Percentiles rank a stretch among this genome's conserved stretches.
Evolutionary conservation across 2,888 invertebrate species (phyloP).

Genomic region (Lithophane ornitopus): DNA sequence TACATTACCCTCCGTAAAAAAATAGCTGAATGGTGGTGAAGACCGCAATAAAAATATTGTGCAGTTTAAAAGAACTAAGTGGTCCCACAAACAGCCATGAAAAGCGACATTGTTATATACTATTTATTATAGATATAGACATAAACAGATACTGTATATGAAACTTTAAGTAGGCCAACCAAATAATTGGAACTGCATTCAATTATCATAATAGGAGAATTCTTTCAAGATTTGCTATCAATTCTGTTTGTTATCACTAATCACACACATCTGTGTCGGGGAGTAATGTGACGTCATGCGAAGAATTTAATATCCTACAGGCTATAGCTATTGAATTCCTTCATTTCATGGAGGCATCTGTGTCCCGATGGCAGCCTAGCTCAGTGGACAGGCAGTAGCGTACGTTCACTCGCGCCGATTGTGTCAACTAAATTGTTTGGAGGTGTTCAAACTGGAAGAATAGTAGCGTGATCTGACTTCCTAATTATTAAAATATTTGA

Average conservation of each 20-base stretch:
- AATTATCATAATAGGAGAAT: too few species aligned
- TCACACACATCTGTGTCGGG: background rate
- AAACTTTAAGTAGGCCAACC: background rate
- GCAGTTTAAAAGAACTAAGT: too few species aligned
- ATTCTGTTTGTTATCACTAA: background rate
- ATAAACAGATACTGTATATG: too few species aligned
- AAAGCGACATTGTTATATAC: background rate
- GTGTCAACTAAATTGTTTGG: background rate
- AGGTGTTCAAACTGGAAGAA: background rate
- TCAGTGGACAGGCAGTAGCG: too few species aligned
- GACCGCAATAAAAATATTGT: too few species aligned
- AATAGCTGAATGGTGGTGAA: too few species aligned
- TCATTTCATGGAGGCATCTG: background rate
- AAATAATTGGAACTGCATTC: background rate
- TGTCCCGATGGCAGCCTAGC: background rate
- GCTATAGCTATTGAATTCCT: background rate
- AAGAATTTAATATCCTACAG: slow-evolving; percentile 3
- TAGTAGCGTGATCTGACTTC: background rate
- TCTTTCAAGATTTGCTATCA: background rate
- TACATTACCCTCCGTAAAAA: too few species aligned
- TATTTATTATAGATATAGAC: too few species aligned
- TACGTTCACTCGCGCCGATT: background rate
- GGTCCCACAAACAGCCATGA: background rate
- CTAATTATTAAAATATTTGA: background rate
- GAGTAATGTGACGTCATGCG: background rate